Conservation (phyloP, 2,113 vertebrate species). For the Pungitius pungitius region DNA sequence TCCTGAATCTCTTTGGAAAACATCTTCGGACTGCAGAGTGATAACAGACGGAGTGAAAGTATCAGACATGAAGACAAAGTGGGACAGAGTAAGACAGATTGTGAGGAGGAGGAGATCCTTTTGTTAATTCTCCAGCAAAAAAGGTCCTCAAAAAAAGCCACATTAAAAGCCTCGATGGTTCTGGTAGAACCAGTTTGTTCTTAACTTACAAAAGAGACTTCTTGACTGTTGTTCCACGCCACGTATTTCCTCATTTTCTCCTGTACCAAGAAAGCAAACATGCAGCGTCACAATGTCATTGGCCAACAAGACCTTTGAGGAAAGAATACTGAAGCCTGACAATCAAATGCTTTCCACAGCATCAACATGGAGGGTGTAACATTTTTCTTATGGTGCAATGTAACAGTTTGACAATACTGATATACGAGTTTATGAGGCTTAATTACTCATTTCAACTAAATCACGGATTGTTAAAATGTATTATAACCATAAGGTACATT, state of each 20-base stretch:
- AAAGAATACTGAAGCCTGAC: not conserved
- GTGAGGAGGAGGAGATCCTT: not conserved
- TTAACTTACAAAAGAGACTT: conserved; percentile 56
- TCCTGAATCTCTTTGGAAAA: not conserved
- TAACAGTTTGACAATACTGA: no score
- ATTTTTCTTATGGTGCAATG: no score
- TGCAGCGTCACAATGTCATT: not conserved
- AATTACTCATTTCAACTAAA: no score
- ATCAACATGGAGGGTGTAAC: no score
- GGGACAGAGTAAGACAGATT: not conserved
- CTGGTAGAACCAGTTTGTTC: not conserved
- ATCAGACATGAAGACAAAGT: not conserved
- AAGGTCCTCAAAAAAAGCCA: not conserved
- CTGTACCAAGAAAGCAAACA: not conserved
- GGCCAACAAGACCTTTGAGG: not conserved
- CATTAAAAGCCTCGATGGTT: not conserved
- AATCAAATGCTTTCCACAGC: no score
- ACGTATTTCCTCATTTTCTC: conserved; percentile 39
- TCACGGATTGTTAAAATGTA: no score
- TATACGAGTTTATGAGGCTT: no score
- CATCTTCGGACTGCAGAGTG: conserved; percentile 24
- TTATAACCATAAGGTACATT: no score
- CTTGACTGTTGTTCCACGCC: not conserved
- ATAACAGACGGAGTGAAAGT: not conserved
- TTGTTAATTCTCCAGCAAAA: not conserved